Conservation (phyloP, 2,797 vertebrate species). For the Pelochelys cantorii region DNA sequence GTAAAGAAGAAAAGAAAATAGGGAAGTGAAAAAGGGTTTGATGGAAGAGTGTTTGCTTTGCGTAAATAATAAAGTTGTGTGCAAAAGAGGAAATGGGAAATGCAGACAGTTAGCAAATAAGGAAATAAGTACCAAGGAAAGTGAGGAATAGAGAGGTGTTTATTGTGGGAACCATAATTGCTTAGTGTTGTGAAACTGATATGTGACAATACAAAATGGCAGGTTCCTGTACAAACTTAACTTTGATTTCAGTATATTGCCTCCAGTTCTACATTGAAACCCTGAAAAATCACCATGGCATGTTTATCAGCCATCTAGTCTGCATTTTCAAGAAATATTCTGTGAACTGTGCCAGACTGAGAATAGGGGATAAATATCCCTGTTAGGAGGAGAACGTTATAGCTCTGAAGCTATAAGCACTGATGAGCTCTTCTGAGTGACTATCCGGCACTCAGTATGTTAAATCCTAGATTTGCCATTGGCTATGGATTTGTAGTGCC, state of each 20-base stretch:
- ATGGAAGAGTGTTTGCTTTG: background rate
- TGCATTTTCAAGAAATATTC: fast-evolving
- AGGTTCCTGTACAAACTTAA: background rate
- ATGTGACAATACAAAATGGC: background rate
- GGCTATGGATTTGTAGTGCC: fast-evolving
- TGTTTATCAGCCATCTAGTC: background rate
- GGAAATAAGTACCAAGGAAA: background rate
- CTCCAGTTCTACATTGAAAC: background rate
- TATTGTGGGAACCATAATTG: background rate
- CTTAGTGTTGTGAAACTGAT: background rate
- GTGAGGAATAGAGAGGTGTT: background rate
- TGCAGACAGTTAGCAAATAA: background rate
- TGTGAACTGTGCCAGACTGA: background rate
- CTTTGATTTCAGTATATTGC: background rate
- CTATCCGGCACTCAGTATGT: background rate
- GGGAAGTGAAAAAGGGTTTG: background rate
- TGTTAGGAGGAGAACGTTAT: background rate
- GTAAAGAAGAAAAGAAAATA: background rate
- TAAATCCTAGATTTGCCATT: background rate
- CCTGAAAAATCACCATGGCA: background rate
- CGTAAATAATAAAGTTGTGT: background rate
- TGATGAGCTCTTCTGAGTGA: background rate
- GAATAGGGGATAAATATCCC: fast-evolving
- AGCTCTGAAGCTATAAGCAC: background rate
- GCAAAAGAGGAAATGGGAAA: background rate